Conservation (phyloP, 2,888 invertebrate species). For the Drosophila lacicola region DNA sequence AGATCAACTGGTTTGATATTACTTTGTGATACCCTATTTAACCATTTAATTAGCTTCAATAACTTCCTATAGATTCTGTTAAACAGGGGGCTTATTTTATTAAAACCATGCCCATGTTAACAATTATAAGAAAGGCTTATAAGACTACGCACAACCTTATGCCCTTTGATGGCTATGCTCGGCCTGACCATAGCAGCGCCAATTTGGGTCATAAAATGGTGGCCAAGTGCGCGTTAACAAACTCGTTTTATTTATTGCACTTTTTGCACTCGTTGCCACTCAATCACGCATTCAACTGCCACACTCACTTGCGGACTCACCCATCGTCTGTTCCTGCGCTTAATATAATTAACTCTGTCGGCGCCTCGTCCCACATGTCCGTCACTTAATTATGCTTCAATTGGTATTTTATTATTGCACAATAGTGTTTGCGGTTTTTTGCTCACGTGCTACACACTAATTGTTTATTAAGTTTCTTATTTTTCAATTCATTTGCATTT, state of each 20-base stretch:
- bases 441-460: conserved; percentile 8
- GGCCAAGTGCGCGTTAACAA: conserved; percentile 17
- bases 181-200: conserved; percentile 9
- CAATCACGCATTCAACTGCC: conserved; percentile 41
- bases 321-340: conserved; percentile 38
- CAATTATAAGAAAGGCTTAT: not conserved
- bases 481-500: conserved; percentile 18
- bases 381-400: conserved; percentile 61
- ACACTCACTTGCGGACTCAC: conserved; percentile 44
- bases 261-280: conserved; percentile 35
- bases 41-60: not conserved
- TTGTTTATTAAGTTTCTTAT: conserved; percentile 10
- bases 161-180: conserved; percentile 1
- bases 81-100: not conserved
- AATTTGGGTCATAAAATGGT: conserved; percentile 39
- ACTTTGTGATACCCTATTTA: not conserved
- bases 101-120: conserved; percentile 7
- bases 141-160: not conserved
- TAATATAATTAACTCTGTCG: conserved; percentile 50
- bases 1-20: no score
- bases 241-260: conserved; percentile 37
- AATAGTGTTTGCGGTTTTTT: conserved; percentile 31
- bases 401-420: conserved; percentile 40
- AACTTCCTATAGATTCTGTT: not conserved
- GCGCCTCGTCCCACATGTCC: conserved; percentile 18